These are phyloP conservation scores for Ceriagrion tenellum DNA, from an alignment of 2,888 invertebrate species.

Conservation along the genomic window DNA sequence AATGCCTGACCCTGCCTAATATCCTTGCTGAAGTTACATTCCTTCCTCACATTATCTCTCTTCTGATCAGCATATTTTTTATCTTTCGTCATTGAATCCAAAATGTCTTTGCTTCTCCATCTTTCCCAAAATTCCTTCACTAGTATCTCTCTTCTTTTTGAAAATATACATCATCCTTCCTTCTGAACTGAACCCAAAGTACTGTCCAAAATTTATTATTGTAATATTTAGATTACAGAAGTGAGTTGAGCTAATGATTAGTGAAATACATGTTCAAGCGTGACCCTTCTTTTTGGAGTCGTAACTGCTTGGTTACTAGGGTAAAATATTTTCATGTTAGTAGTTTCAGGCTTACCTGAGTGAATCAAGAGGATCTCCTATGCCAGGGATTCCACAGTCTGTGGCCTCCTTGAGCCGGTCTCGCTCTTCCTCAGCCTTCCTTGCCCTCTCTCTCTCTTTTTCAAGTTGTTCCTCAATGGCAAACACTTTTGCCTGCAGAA, in stretches of 20 bases:
- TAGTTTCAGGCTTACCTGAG: background rate
- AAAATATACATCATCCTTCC: no score
- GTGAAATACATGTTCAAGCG: background rate
- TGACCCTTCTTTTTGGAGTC: no score
- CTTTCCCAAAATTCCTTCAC: conserved; percentile 73
- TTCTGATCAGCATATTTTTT: no score
- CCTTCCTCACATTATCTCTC: no score
- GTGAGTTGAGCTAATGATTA: background rate
- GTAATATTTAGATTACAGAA: background rate
- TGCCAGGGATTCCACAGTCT: conserved; percentile 35
- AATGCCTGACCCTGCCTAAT: no score
- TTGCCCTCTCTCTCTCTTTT: conserved; percentile 82
- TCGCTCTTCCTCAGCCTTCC: conserved; percentile 75
- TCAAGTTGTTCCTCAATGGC: conserved; percentile 91
- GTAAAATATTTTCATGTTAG: background rate
- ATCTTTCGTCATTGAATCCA: no score
- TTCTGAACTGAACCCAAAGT: no score
- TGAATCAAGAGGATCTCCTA: conserved; percentile 56
- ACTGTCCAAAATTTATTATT: no score
- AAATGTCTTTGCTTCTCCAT: conserved; percentile 88
- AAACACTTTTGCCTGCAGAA: conserved; percentile 86
- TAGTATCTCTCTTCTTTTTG: no score
- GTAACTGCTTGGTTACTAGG: no score
- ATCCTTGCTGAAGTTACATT: no score
- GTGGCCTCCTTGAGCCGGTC: conserved; percentile 69